Base-by-base conservation (phyloP, 2,113 vertebrate species). In the Pelecanoides urinatrix region DNA sequence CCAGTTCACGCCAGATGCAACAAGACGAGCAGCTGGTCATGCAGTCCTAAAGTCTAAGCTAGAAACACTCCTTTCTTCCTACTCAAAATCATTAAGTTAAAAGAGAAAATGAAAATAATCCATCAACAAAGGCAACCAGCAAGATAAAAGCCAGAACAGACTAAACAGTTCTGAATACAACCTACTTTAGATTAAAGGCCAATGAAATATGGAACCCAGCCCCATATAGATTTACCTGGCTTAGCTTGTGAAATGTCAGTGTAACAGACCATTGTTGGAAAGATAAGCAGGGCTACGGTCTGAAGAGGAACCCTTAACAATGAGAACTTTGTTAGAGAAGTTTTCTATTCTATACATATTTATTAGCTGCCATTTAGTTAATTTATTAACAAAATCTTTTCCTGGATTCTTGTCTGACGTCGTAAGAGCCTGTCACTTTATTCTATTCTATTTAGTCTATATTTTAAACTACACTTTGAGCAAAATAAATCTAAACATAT, bases 121-220 rank as follows among this genome's bases (percentile, higher is more conserved):
- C 52, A 63, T 68, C 93, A 88, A 83, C 78, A 91, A 92, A 96
- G 58, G 70, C 32, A 68, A 73, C 36, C 12, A 77, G 44, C 27
- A 72, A 93, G 79, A 94, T 83, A 81, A 96, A 96, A 92, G 85
- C 34, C 82, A 77, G 56, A 84, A 36, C 21, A 76, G 62, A 89
- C 62, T 45, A n/a, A 87, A 89, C 50, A 38, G 18, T n/a, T 82
- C 65, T 95, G 79, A 96, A 92, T 87, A 72, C 0, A 0, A 67
- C 61, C 0, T 34, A 70, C 27, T 82, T 94, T 58, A 94, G 55
- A 74, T 65, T 73, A 94, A 94, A 96, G 42, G 47, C n/a, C 40
- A 92, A 13, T 62, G 91, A 93, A 91, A 85, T 52, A 88, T 62
- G 61, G 83, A 93, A 86, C 73, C 56, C 34, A 75, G 61, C 16